Evolutionary conservation across 2,113 vertebrate species (phyloP).

Genomic region (Solea senegalensis): DNA sequence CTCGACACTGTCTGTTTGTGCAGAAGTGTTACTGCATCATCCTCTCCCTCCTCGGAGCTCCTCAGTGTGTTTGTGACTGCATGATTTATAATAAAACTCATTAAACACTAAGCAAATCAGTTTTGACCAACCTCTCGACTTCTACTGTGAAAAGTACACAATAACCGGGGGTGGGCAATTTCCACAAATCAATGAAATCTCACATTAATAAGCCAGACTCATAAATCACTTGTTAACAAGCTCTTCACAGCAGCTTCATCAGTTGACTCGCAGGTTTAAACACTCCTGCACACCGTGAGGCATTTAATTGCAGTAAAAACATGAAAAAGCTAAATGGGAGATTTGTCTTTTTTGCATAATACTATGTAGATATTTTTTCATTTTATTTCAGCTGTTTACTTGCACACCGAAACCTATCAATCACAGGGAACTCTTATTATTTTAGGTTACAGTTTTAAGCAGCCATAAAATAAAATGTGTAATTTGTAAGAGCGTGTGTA

Average conservation of each 20-base stretch:
- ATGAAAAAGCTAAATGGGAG: slow-evolving; percentile 19
- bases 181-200: slow-evolving; percentile 73
- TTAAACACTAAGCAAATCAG: slow-evolving; percentile 60
- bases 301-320: slow-evolving; percentile 36
- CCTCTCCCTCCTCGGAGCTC: background rate
- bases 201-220: slow-evolving; percentile 57
- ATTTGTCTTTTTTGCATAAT: slow-evolving; percentile 4
- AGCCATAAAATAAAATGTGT: background rate
- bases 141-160: slow-evolving; percentile 57
- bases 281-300: slow-evolving; percentile 23
- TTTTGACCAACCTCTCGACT: slow-evolving; percentile 58
- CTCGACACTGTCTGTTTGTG: slow-evolving; percentile 21
- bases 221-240: slow-evolving; percentile 73
- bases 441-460: background rate
- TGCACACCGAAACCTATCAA: background rate
- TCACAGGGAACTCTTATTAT: background rate
- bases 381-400: background rate
- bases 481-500: background rate
- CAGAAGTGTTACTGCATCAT: slow-evolving; percentile 9
- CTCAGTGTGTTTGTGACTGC: background rate
- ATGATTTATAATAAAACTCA: slow-evolving; percentile 52
- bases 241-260: slow-evolving; percentile 53
- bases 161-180: slow-evolving; percentile 53
- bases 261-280: slow-evolving; percentile 46
- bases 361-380: background rate